Evolutionary conservation across 2,113 vertebrate species (phyloP).

Genomic region (Tylochromis polylepis): DNA sequence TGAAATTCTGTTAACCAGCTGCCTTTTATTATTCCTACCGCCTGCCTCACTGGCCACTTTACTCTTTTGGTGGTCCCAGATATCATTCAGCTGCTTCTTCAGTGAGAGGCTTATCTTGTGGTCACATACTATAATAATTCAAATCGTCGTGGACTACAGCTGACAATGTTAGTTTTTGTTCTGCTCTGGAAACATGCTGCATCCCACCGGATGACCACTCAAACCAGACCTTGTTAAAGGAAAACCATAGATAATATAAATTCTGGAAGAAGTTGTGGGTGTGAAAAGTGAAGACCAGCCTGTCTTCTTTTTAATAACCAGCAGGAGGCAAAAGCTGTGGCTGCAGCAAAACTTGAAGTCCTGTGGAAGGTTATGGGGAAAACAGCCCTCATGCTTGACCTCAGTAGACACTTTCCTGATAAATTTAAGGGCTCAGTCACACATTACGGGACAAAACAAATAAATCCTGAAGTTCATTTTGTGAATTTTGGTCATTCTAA

Average conservation of each 20-base stretch:
- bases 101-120: neutral
- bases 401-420: neutral
- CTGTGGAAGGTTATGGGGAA: neutral
- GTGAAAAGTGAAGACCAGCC: neutral
- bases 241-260: neutral
- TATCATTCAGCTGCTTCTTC: neutral
- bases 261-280: neutral
- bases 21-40: neutral
- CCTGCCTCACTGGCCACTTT: neutral
- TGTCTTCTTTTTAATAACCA: neutral
- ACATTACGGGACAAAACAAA: neutral
- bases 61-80: neutral
- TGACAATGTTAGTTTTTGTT: neutral
- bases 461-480: neutral
- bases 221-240: neutral
- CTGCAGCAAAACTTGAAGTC: neutral
- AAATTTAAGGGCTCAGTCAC: neutral
- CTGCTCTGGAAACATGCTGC: neutral
- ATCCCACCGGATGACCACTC: neutral
- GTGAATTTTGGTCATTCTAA: neutral
- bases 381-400: neutral
- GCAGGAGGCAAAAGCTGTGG: neutral
- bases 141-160: neutral
- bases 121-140: neutral
- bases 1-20: neutral